phyloP scores from a whole-genome alignment of 2,888 invertebrate species.

The Shargacucullia verbasci region DNA sequence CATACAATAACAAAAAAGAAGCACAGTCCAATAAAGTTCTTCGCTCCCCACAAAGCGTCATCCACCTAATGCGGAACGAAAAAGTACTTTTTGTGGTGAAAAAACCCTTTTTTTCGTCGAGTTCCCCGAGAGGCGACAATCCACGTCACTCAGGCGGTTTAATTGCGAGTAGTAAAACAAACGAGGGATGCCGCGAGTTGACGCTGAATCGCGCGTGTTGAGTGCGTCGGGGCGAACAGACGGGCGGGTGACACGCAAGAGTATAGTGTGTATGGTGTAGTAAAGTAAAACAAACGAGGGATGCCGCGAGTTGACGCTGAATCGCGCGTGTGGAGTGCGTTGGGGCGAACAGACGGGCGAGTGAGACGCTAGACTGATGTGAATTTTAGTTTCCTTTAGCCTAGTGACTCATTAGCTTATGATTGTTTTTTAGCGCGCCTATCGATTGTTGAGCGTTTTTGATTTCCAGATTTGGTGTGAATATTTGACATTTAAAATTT shows the following conservation, averaged over 20 bases:
- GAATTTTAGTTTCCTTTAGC: too few species aligned
- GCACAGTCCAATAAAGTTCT: slow-evolving; percentile 54
- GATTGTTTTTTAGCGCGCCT: too few species aligned
- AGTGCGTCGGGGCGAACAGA: slow-evolving; percentile 58
- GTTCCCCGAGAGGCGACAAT: slow-evolving; percentile 79
- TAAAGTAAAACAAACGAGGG: background rate
- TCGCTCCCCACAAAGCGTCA: slow-evolving; percentile 45
- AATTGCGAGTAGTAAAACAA: slow-evolving; percentile 87
- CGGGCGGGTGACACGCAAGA: slow-evolving; percentile 58
- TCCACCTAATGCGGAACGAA: slow-evolving; percentile 53
- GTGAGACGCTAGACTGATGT: background rate
- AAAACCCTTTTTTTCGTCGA: slow-evolving; percentile 65
- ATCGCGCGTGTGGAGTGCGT: background rate
- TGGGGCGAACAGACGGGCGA: background rate
- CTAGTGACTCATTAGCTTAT: too few species aligned
- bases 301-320: background rate
- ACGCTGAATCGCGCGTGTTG: slow-evolving; percentile 65
- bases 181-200: slow-evolving; percentile 73
- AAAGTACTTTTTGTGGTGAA: slow-evolving; percentile 56
- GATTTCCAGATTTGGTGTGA: too few species aligned
- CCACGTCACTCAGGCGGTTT: slow-evolving; percentile 86
- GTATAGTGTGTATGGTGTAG: background rate
- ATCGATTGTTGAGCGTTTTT: too few species aligned
- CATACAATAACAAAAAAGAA: slow-evolving; percentile 44
- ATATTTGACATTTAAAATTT: too few species aligned